phyloP scores from a whole-genome alignment of 2,113 vertebrate genomes.

The Sporophila hypoxantha region DNA sequence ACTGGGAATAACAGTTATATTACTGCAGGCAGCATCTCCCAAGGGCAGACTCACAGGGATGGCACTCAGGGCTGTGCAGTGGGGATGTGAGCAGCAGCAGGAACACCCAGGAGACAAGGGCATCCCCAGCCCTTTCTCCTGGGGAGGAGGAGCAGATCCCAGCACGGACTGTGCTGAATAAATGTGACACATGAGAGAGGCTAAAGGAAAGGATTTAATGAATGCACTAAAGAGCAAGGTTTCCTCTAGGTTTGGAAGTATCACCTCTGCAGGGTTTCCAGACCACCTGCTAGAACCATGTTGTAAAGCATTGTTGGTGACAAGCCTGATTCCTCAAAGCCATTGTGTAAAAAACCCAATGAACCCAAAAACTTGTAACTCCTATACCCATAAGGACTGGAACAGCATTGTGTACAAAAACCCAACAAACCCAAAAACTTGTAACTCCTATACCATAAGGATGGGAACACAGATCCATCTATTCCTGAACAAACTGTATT shows the following conservation, averaged over 20 bases:
- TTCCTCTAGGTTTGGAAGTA: background rate
- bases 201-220: background rate
- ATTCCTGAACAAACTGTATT: background rate
- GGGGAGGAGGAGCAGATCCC: background rate
- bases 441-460: background rate
- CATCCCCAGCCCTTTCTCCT: background rate
- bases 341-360: background rate
- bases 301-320: background rate
- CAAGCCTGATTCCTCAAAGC: background rate
- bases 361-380: background rate
- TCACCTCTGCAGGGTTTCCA: background rate
- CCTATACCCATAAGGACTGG: background rate
- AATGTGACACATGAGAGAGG: background rate
- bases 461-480: background rate
- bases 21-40: background rate
- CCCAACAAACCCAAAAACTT: fast-evolving
- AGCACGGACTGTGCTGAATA: background rate
- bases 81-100: constrained; percentile 6
- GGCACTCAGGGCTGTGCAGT: background rate
- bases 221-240: background rate
- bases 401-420: background rate
- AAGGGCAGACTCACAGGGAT: background rate
- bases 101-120: background rate
- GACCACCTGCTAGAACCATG: background rate
- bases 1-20: background rate